phyloP scores from a whole-genome alignment of 2,888 invertebrate species.

The Chrysolina americana region DNA sequence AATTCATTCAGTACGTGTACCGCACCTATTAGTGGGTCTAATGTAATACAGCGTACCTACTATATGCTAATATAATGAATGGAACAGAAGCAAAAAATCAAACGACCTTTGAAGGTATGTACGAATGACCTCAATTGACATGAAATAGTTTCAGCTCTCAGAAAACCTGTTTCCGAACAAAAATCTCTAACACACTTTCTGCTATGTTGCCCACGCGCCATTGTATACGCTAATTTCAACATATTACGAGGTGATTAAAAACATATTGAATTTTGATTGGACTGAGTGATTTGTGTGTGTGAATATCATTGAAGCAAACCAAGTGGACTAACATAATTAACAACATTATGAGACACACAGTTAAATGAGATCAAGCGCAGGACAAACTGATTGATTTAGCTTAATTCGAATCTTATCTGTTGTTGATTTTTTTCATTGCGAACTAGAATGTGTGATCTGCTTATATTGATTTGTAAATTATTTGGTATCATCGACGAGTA shows the following conservation, averaged over 20 bases:
- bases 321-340: not conserved
- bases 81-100: slow-evolving; percentile 41
- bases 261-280: slow-evolving; percentile 14
- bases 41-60: slow-evolving; percentile 36
- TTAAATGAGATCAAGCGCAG: no score
- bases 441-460: no score
- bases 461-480: no score
- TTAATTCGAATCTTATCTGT: no score
- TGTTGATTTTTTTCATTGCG: no score
- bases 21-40: slow-evolving; percentile 22
- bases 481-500: no score
- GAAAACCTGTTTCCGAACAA: slow-evolving; percentile 45
- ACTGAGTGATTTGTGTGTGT: not conserved
- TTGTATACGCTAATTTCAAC: slow-evolving; percentile 43
- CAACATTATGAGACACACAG: no score
- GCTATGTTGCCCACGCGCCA: slow-evolving; percentile 40
- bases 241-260: slow-evolving; percentile 33
- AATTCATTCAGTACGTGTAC: slow-evolving; percentile 30
- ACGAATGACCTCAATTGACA: slow-evolving; percentile 48
- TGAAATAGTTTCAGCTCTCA: slow-evolving; percentile 28
- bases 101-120: slow-evolving; percentile 52
- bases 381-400: no score
- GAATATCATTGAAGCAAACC: not conserved
- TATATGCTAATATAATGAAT: slow-evolving; percentile 48
- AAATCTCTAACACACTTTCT: slow-evolving; percentile 47